Evolutionary conservation across 2,888 invertebrate genomes (phyloP), one percentile per base, ranked within the genome.

Genomic region (Tenodera sinensis): DNA sequence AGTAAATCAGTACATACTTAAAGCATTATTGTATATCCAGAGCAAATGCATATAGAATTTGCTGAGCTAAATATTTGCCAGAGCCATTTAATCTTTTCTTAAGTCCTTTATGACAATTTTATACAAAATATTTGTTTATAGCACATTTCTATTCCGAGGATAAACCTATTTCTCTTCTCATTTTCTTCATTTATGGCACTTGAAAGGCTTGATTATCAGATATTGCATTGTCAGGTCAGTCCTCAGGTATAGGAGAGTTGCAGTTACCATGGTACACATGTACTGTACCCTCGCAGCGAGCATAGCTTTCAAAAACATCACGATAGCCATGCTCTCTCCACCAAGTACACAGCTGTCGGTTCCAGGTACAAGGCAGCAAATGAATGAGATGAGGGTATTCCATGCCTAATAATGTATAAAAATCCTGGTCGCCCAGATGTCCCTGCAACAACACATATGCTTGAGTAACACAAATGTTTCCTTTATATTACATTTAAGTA

Each of bases 361-460:
- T 97, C 96, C 97, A 97, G 7, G 95, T 95, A 92, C 97, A 97
- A 90, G 97, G 96, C 84, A 97, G 93, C 25, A 95, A 95, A 92
- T 96, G 95, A 91, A 97, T 96, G 85, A 97, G 93, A 90, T 96
- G 94, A 12, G 96, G 96, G 91, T 96, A 94, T 91, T 97, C 97
- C 93, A 95, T 93, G 83, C 94, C 96, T 27, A 97, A 92, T 71
- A 97, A 93, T 0, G 97, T 96, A 92, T 96, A 97, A 93, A 96
- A 97, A 93, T 97, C 97, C 93, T 97, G 97, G 93, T 97, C 97
- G 1, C 97, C 97, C 47, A 97, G 94, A 92, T 97, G 97, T 3
- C 96, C 96, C 93, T 94, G 91, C 83, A 93, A 86, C 81, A 47
- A 92, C 7, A 83, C 2, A 54, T 25, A 91, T 20, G 54, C 34